A percentile compares a stretch with the other conserved stretches of the same genome.
Conservation (phyloP, 2,113 vertebrate species). For the Cyprinus carpio region DNA sequence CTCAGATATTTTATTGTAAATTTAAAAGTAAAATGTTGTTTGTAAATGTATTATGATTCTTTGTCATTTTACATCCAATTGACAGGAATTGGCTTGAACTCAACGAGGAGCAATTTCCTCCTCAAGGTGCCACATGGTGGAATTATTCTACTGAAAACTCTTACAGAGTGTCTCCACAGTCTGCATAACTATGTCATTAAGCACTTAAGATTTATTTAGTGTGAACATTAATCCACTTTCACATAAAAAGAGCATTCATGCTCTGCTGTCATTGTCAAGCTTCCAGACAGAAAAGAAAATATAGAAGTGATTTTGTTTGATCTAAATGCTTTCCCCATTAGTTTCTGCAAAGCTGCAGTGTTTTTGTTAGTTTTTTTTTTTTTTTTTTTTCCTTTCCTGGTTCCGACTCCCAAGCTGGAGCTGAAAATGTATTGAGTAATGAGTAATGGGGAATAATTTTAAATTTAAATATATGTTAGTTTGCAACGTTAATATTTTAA, state of each 20-base stretch:
- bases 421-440: neutral
- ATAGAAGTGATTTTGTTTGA: neutral
- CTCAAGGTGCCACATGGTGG: neutral
- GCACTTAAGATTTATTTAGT: constrained; percentile 33
- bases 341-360: neutral
- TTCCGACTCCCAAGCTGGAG: too few species aligned
- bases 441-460: neutral
- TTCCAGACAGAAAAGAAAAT: constrained; percentile 1
- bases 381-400: too few species aligned
- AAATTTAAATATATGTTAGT: neutral
- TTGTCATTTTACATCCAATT: neutral
- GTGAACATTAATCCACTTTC: constrained; percentile 34
- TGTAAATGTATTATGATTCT: neutral
- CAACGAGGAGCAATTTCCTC: too few species aligned
- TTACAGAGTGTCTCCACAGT: constrained; percentile 27
- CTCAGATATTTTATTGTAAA: too few species aligned
- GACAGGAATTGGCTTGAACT: too few species aligned
- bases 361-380: neutral
- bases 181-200: constrained; percentile 43
- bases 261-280: neutral
- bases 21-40: too few species aligned
- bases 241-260: neutral
- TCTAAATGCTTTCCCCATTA: neutral
- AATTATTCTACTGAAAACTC: constrained; percentile 36
- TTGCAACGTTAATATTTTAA: too few species aligned